Conservation (phyloP, 2,888 invertebrate species). For the Dusona sp. region DNA sequence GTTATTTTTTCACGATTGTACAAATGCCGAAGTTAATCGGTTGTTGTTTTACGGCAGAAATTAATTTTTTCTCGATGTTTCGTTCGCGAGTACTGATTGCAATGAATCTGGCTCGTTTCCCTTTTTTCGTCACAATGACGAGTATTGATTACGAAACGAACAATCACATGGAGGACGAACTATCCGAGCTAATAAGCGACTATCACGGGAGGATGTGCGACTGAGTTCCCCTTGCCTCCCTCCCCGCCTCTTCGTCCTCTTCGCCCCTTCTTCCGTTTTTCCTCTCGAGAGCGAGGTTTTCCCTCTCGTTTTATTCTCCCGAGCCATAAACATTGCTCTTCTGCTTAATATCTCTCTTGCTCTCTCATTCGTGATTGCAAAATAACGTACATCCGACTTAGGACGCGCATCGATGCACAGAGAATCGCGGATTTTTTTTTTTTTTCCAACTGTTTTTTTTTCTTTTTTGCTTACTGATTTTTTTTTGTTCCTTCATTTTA, state of each 20-base stretch:
- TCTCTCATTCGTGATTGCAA: constrained; percentile 81
- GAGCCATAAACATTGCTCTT: constrained; percentile 80
- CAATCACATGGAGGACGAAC: constrained; percentile 64
- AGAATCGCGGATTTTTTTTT: constrained; percentile 56
- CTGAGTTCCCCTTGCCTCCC: constrained; percentile 70
- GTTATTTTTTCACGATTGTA: not conserved
- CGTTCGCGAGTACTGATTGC: not conserved
- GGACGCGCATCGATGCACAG: constrained; percentile 81
- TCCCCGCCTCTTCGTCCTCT: constrained; percentile 29
- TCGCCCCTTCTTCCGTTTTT: constrained; percentile 66
- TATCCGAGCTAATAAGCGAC: constrained; percentile 79
- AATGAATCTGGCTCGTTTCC: not conserved
- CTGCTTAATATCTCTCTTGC: constrained; percentile 66
- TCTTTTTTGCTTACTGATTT: not conserved
- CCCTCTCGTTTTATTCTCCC: constrained; percentile 23
- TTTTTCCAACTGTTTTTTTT: constrained; percentile 6
- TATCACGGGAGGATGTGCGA: constrained; percentile 80
- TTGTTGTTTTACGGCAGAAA: not conserved
- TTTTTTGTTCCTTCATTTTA: constrained; percentile 4
- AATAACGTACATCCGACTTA: constrained; percentile 83
- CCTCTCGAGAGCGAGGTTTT: constrained; percentile 53
- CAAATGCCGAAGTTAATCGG: not conserved
- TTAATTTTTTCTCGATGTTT: constrained; percentile 7
- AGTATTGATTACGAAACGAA: constrained; percentile 80
- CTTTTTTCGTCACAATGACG: not conserved